phyloP scores from a whole-genome alignment of 2,888 invertebrate species.

The Opisthograptis luteolata region DNA sequence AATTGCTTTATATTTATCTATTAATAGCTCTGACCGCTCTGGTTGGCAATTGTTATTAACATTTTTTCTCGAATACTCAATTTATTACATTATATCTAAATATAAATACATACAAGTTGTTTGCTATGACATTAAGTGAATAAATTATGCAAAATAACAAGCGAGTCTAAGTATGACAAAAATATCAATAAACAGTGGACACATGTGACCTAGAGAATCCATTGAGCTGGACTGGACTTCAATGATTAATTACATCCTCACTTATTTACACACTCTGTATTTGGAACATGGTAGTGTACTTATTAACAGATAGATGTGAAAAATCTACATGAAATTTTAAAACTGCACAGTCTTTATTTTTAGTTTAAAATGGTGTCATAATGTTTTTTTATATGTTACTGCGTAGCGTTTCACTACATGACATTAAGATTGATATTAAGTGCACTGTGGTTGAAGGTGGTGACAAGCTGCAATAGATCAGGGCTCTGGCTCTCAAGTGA shows the following conservation, averaged over 20 bases:
- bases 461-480: too few species aligned
- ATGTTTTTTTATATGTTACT: too few species aligned
- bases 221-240: constrained; percentile 39
- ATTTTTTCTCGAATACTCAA: too few species aligned
- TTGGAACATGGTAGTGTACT: constrained; percentile 4
- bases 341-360: background rate
- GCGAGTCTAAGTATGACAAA: constrained; percentile 35
- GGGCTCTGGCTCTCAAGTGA: background rate
- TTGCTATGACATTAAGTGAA: background rate
- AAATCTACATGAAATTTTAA: background rate
- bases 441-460: too few species aligned
- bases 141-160: constrained; percentile 24
- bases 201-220: constrained; percentile 55
- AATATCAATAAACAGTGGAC: constrained; percentile 41
- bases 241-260: constrained; percentile 55
- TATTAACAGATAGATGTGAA: background rate
- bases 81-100: too few species aligned
- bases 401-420: too few species aligned
- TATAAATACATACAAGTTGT: too few species aligned
- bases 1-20: too few species aligned
- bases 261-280: constrained; percentile 17
- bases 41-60: too few species aligned
- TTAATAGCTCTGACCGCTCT: too few species aligned
- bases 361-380: background rate
- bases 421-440: too few species aligned